A percentile compares a stretch with the other conserved stretches of the same genome.
Conservation (phyloP, 2,113 vertebrate genomes). For the Aplodontia rufa region DNA sequence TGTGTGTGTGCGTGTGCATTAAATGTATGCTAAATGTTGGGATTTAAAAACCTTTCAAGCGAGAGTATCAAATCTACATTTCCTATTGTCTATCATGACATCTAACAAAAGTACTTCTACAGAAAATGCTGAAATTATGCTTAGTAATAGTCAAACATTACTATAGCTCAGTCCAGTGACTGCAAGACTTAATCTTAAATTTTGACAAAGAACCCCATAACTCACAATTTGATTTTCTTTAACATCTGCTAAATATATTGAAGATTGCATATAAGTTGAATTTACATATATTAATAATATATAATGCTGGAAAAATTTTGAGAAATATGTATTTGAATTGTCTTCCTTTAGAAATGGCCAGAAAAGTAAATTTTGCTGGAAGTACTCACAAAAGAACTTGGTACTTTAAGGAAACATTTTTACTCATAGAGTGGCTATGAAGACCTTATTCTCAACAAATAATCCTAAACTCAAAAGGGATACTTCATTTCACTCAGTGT, state of each 20-base stretch:
- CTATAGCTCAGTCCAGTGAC: neutral
- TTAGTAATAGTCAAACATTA: neutral
- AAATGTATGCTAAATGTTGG: conserved; percentile 19
- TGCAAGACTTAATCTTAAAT: neutral
- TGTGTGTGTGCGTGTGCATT: too few species aligned
- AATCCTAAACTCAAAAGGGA: conserved; percentile 53
- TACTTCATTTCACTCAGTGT: neutral
- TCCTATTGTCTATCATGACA: neutral
- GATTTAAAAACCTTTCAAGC: neutral
- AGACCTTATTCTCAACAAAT: conserved; percentile 41
- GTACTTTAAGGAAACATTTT: neutral
- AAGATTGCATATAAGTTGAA: neutral
- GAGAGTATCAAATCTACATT: neutral
- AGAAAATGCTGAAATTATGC: neutral
- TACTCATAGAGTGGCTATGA: neutral
- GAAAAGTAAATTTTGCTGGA: neutral
- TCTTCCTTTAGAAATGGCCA: neutral
- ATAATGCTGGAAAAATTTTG: neutral
- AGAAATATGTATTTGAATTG: neutral
- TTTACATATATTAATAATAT: neutral
- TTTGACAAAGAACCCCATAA: neutral
- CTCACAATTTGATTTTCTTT: neutral
- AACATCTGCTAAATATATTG: conserved; percentile 17
- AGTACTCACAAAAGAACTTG: neutral
- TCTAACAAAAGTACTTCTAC: neutral